Evolutionary conservation across 2,888 invertebrate species (phyloP).

Genomic region (Drosophila sordidula): DNA sequence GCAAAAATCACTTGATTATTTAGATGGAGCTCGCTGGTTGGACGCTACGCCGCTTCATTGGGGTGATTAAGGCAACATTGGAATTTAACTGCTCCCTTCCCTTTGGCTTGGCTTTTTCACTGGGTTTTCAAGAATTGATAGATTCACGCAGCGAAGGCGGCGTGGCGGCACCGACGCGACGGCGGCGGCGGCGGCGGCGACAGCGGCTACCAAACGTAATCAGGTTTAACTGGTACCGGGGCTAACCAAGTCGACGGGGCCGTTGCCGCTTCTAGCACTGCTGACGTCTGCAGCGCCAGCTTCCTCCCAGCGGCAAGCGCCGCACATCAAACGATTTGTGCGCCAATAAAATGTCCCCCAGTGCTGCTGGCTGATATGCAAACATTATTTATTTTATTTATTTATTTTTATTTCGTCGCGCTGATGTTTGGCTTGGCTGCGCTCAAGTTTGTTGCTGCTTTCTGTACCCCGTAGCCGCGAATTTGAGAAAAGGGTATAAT

Average conservation of each 20-base stretch:
- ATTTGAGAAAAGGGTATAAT: background rate
- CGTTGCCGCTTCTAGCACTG: slow-evolving; percentile 26
- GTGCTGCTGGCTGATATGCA: slow-evolving; percentile 74
- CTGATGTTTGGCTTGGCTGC: slow-evolving; percentile 69
- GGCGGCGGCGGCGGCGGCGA: background rate
- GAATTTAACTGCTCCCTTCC: slow-evolving; percentile 64
- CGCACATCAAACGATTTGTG: slow-evolving; percentile 79
- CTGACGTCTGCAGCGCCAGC: slow-evolving; percentile 56
- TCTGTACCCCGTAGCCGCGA: slow-evolving; percentile 4
- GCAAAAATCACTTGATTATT: slow-evolving; percentile 49
- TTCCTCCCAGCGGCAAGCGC: slow-evolving; percentile 60
- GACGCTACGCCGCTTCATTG: slow-evolving; percentile 19
- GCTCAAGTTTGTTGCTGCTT: slow-evolving; percentile 56
- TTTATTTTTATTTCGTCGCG: slow-evolving; percentile 67
- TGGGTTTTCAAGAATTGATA: slow-evolving; percentile 66
- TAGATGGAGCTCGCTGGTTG: slow-evolving; percentile 2
- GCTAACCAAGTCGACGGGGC: slow-evolving; percentile 35
- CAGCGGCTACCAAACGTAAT: slow-evolving; percentile 50
- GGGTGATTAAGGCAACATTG: slow-evolving; percentile 55
- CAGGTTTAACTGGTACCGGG: slow-evolving; percentile 75
- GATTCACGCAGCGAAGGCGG: slow-evolving; percentile 34
- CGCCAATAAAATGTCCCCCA: slow-evolving; percentile 79
- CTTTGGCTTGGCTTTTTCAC: slow-evolving; percentile 37
- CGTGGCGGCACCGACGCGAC: slow-evolving; percentile 6
- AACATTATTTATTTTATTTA: slow-evolving; percentile 77